Conservation (phyloP, 2,797 vertebrate species). For the Amniataba percoides region DNA sequence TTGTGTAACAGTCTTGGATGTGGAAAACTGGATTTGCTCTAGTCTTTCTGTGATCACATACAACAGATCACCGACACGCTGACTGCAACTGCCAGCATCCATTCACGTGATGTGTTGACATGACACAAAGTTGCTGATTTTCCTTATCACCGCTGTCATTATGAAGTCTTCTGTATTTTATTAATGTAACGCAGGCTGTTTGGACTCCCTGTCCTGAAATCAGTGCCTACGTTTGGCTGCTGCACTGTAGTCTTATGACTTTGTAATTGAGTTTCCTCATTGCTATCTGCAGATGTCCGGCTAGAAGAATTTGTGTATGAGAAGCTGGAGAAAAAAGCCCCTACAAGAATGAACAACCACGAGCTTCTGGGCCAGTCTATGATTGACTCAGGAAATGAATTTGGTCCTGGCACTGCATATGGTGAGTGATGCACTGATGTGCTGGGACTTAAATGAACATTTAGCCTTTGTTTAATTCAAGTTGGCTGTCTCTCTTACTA, state of each 20-base stretch:
- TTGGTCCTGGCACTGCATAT: slow-evolving; percentile 96
- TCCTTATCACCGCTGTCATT: not conserved
- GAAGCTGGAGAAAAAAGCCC: slow-evolving; percentile 97
- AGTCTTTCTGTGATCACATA: not conserved
- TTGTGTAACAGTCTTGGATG: not conserved
- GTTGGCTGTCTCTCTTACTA: too few relatives aligned
- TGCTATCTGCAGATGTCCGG: slow-evolving; percentile 90
- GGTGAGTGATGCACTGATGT: slow-evolving; percentile 84
- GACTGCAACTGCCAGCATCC: not conserved
- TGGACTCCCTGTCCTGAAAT: not conserved
- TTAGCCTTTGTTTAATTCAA: not conserved
- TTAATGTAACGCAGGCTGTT: not conserved
- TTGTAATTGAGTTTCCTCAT: slow-evolving; percentile 78
- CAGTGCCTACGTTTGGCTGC: slow-evolving; percentile 23
- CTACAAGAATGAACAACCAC: slow-evolving; percentile 94
- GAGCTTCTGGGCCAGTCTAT: slow-evolving; percentile 95
- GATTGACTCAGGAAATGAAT: slow-evolving; percentile 96
- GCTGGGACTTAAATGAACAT: not conserved
- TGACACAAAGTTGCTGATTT: slow-evolving; percentile 1
- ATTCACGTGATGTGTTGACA: not conserved
- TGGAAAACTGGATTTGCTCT: slow-evolving; percentile 14
- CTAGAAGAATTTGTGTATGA: slow-evolving; percentile 99
- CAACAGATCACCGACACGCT: slow-evolving; percentile 6
- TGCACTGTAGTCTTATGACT: slow-evolving; percentile 75
- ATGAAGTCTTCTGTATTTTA: slow-evolving; percentile 1